Evolutionary conservation across 2,797 vertebrate species (phyloP).

Genomic region (Danio aesculapii): DNA sequence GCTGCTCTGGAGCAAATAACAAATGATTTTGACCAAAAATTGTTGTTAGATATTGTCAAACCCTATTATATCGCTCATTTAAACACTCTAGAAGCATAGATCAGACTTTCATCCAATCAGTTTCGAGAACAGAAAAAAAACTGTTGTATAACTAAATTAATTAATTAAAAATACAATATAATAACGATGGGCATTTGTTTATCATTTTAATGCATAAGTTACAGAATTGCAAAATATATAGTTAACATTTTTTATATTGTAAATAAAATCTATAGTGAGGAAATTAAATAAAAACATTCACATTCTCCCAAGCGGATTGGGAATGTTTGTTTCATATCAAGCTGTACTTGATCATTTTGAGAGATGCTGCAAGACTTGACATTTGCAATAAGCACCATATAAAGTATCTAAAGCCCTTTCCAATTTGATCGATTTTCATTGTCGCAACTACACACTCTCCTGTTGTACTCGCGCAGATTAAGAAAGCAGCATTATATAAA

Average conservation of each 20-base stretch:
- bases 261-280: background rate
- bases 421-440: constrained; percentile 56
- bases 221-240: background rate
- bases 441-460: constrained; percentile 45
- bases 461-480: constrained; percentile 51
- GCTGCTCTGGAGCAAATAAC: no score
- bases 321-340: constrained; percentile 59
- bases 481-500: constrained; percentile 80
- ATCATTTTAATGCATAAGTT: background rate
- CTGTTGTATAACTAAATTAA: no score
- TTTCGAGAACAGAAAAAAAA: no score
- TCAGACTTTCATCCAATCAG: no score
- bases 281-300: constrained; percentile 1
- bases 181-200: background rate
- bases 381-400: constrained; percentile 63
- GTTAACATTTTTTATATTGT: background rate
- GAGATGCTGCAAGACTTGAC: constrained; percentile 57
- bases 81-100: no score
- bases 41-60: no score
- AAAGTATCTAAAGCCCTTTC: constrained; percentile 61
- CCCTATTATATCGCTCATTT: no score
- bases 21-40: no score
- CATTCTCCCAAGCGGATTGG: constrained; percentile 50
- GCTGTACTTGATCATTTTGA: constrained; percentile 52
- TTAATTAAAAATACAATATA: background rate